Evolutionary conservation across 2,113 vertebrate species (phyloP).

Genomic region (Spheniscus mendiculus): DNA sequence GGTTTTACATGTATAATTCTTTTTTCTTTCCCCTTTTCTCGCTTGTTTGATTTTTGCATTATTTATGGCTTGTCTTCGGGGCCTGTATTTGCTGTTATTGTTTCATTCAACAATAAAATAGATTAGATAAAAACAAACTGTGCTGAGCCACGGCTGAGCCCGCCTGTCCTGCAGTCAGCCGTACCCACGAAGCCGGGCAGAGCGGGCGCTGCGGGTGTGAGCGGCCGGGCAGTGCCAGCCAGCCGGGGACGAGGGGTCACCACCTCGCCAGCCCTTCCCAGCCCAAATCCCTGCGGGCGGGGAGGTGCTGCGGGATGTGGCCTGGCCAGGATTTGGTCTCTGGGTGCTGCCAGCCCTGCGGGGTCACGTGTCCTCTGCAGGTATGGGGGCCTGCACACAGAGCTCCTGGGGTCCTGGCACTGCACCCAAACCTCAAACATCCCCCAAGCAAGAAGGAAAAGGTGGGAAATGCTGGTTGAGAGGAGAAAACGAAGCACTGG

Average conservation of each 20-base stretch:
- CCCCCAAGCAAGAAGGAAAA: background rate
- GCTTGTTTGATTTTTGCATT: constrained; percentile 67
- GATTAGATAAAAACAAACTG: constrained; percentile 62
- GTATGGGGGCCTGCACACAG: background rate
- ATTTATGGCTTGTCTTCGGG: constrained; percentile 68
- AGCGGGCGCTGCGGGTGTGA: rapidly evolving
- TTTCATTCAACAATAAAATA: constrained; percentile 65
- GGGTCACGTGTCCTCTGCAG: background rate
- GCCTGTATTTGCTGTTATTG: constrained; percentile 63
- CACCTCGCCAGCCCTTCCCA: background rate
- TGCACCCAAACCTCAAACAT: background rate
- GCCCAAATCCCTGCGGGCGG: background rate
- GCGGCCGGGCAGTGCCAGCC: background rate
- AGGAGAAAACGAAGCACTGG: background rate
- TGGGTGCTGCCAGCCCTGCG: background rate
- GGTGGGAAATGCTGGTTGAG: background rate
- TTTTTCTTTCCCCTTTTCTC: background rate
- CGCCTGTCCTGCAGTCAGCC: background rate
- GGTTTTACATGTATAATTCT: constrained; percentile 22
- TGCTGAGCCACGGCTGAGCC: background rate
- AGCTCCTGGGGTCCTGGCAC: background rate
- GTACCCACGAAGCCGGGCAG: rapidly evolving
- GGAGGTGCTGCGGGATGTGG: rapidly evolving
- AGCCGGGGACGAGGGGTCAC: background rate
- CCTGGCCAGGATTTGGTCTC: background rate